Conservation (phyloP, 2,888 invertebrate species). For the Heliconius ismenius region DNA sequence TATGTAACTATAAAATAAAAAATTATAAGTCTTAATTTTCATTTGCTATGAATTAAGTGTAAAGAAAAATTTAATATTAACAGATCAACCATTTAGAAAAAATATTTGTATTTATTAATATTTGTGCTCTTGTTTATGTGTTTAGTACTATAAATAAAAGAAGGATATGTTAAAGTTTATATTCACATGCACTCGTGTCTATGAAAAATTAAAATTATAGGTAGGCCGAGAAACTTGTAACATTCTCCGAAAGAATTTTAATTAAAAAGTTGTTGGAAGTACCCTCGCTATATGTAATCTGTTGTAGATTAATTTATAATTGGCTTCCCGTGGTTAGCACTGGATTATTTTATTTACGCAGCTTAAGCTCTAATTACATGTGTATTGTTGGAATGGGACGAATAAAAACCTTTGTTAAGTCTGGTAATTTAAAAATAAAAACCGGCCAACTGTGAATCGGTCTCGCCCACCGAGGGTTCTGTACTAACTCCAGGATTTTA, state of each 20-base stretch:
- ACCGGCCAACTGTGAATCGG: neutral
- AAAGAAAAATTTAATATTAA: neutral
- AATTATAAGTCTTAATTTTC: neutral
- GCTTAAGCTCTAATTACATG: conserved; percentile 39
- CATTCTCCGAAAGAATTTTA: conserved; percentile 70
- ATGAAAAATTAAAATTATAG: conserved; percentile 65
- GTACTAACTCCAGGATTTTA: too few relatives aligned
- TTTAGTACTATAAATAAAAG: neutral
- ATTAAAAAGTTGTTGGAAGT: conserved; percentile 73
- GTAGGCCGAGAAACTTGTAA: conserved; percentile 62
- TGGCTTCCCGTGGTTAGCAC: conserved; percentile 60
- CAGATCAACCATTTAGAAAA: neutral
- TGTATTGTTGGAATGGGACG: conserved; percentile 33
- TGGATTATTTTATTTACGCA: conserved; percentile 46
- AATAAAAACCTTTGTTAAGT: conserved; percentile 24
- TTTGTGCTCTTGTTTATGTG: neutral
- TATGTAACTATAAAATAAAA: neutral
- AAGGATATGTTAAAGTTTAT: neutral
- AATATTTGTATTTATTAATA: neutral
- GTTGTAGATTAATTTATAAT: conserved; percentile 76
- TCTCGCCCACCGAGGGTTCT: too few relatives aligned
- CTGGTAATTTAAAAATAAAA: conserved; percentile 7
- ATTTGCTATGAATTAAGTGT: neutral
- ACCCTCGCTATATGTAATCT: conserved; percentile 73
- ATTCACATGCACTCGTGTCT: conserved; percentile 3